Evolutionary conservation across 2,888 invertebrate species (phyloP).

Genomic region (Nephrotoma appendiculata): DNA sequence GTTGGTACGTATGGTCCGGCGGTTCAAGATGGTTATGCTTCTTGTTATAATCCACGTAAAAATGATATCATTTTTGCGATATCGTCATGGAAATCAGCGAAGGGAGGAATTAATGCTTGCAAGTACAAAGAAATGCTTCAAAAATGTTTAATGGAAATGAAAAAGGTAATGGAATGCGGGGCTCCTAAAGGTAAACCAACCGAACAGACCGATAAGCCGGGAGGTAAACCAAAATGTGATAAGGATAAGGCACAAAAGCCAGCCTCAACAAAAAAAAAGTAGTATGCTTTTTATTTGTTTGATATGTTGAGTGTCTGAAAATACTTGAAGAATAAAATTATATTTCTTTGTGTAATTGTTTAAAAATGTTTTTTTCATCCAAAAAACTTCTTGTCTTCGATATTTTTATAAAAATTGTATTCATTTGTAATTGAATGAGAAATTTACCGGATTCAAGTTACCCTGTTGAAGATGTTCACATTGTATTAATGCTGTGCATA

Average conservation of each 20-base stretch:
- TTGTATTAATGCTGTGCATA: no score
- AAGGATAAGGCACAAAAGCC: neutral
- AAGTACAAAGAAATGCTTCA: neutral
- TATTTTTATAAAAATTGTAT: no score
- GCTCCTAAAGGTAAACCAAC: neutral
- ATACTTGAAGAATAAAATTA: neutral
- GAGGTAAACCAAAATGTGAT: neutral
- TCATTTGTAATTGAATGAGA: no score
- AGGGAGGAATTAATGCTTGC: neutral
- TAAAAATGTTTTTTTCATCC: no score
- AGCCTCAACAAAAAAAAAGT: neutral
- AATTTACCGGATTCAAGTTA: no score
- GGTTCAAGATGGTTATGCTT: conserved; percentile 75
- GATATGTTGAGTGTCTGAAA: neutral
- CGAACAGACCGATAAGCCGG: neutral
- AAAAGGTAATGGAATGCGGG: neutral
- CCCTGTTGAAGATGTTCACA: no score
- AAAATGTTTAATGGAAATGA: neutral
- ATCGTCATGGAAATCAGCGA: conserved; percentile 32
- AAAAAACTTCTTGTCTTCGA: no score
- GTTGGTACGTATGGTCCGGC: conserved; percentile 88
- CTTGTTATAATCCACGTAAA: conserved; percentile 84
- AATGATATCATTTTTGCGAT: conserved; percentile 61
- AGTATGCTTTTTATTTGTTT: neutral
- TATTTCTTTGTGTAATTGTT: neutral